A percentile compares a stretch with the other conserved stretches of the same genome.
Evolutionary conservation across 2,888 invertebrate genomes (phyloP).

Genomic region (Lasioglossum figueresi): DNA sequence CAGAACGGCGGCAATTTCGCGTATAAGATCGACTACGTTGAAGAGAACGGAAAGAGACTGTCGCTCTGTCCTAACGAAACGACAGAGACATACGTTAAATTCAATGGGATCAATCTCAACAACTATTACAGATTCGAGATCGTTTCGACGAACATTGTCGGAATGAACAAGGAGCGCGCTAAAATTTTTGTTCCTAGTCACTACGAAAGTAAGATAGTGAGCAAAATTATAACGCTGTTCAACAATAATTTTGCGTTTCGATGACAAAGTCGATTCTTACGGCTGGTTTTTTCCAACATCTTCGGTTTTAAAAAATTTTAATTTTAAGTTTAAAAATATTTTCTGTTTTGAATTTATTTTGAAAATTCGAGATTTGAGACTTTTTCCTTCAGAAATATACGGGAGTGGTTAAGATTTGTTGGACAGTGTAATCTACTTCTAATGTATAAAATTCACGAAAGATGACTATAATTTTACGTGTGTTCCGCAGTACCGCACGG

Average conservation of each 20-base stretch:
- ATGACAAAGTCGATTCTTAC: not conserved
- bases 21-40: conserved; percentile 86
- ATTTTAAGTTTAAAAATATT: not conserved
- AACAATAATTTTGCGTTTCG: not conserved
- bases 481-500: conserved; percentile 82
- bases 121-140: conserved; percentile 86
- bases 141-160: conserved; percentile 87
- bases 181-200: conserved; percentile 87
- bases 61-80: conserved; percentile 85
- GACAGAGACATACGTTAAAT: conserved; percentile 87
- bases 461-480: not conserved
- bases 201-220: conserved; percentile 83
- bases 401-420: not conserved
- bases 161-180: conserved; percentile 86
- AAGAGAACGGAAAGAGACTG: conserved; percentile 82
- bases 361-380: too few relatives aligned
- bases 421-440: not conserved
- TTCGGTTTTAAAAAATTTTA: not conserved
- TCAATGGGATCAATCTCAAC: conserved; percentile 84
- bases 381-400: too few relatives aligned
- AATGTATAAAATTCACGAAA: conserved; percentile 17
- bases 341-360: not conserved
- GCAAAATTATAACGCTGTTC: conserved; percentile 22
- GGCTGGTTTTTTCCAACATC: too few relatives aligned
- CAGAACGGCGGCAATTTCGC: conserved; percentile 91